Conservation (phyloP, 2,113 vertebrate genomes). For the Stegastes partitus region DNA sequence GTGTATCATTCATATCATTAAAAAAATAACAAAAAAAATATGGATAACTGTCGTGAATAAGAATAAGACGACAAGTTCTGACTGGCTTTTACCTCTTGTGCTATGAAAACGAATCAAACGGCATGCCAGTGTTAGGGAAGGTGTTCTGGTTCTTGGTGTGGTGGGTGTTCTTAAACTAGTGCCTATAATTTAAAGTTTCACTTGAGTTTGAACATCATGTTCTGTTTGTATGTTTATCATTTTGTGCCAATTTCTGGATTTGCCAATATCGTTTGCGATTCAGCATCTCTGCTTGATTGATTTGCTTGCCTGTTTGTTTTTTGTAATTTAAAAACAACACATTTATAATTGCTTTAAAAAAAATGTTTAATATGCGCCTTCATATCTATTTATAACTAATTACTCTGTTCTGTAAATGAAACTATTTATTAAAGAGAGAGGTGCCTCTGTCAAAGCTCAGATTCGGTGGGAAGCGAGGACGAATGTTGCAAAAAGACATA, state of each 20-base stretch:
- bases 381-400: conserved; percentile 82
- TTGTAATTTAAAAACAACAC: conserved; percentile 72
- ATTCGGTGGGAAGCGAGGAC: conserved; percentile 61
- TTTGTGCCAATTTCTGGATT: conserved; percentile 91
- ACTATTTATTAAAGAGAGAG: conserved; percentile 83
- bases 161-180: conserved; percentile 87
- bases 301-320: conserved; percentile 82
- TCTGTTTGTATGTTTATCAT: conserved; percentile 76
- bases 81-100: conserved; percentile 62
- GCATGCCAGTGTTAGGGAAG: conserved; percentile 58
- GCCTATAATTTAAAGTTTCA: conserved; percentile 95
- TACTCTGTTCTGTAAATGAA: conserved; percentile 80
- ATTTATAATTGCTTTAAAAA: conserved; percentile 82
- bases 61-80: background rate
- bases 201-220: conserved; percentile 89
- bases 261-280: conserved; percentile 87
- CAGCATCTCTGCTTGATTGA: conserved; percentile 88
- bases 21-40: conserved; percentile 8
- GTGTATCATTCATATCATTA: conserved; percentile 35
- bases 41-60: conserved; percentile 14
- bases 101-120: conserved; percentile 48
- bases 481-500: conserved; percentile 75
- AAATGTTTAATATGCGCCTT: conserved; percentile 76
- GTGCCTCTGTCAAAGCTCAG: conserved; percentile 74
- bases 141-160: conserved; percentile 62